Evolutionary conservation across 2,797 vertebrate species (phyloP).

Genomic region (Garrulus glandarius): DNA sequence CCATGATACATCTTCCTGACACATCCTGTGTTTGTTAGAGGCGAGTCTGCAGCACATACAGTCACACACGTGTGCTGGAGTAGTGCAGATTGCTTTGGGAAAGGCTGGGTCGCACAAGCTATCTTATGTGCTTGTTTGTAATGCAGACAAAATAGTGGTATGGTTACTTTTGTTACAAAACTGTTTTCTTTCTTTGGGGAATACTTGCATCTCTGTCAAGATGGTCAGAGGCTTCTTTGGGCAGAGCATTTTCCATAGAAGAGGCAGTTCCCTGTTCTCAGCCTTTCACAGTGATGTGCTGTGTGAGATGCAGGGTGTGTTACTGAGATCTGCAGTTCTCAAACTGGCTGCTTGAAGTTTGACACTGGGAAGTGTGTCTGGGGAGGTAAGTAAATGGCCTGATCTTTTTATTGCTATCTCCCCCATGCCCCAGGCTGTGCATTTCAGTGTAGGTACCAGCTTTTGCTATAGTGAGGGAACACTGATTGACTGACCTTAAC

Average conservation of each 20-base stretch:
- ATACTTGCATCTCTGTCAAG: background rate
- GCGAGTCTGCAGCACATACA: background rate
- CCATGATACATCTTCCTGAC: background rate
- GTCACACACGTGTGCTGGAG: accelerated
- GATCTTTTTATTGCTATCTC: background rate
- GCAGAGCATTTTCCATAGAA: background rate
- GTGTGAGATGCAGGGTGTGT: accelerated
- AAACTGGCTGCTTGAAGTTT: background rate
- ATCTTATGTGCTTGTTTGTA: background rate
- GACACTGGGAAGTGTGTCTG: background rate
- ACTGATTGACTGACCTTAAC: background rate
- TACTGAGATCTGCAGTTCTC: background rate
- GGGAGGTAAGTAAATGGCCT: background rate
- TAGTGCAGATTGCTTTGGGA: background rate
- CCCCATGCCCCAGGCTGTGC: background rate
- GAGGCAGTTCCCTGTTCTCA: background rate
- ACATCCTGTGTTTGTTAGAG: background rate
- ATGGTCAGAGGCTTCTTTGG: background rate
- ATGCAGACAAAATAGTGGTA: background rate
- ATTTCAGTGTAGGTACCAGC: background rate
- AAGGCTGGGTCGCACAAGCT: background rate
- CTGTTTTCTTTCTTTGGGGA: accelerated
- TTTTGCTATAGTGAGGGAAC: background rate
- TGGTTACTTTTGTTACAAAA: background rate
- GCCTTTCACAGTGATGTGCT: background rate